Evolutionary conservation across 2,888 invertebrate species (phyloP).

Genomic region (Sisyra nigra): DNA sequence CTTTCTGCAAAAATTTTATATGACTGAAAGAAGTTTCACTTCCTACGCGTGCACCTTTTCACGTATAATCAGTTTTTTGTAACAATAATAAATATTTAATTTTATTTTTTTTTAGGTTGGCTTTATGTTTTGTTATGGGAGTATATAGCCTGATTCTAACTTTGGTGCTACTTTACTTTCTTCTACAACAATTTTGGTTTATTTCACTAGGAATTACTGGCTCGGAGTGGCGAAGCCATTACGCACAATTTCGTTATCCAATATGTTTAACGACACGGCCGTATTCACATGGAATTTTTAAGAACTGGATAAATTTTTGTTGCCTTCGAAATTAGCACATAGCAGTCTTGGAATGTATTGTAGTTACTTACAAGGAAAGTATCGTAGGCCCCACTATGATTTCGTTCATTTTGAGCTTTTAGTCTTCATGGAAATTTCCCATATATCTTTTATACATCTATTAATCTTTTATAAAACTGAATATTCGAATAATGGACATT

Average conservation of each 20-base stretch:
- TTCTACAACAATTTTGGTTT: slow-evolving; percentile 22
- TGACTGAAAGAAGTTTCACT: too few relatives aligned
- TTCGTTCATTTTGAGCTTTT: too few relatives aligned
- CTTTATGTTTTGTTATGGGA: slow-evolving; percentile 36
- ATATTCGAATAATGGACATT: too few relatives aligned
- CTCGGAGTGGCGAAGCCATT: slow-evolving; percentile 29
- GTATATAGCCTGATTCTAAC: slow-evolving; percentile 10
- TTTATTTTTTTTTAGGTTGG: slow-evolving; percentile 28
- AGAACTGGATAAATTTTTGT: slow-evolving; percentile 17
- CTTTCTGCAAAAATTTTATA: too few relatives aligned
- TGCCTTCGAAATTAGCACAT: background rate
- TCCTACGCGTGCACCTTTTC: too few relatives aligned
- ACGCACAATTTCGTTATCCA: slow-evolving; percentile 18
- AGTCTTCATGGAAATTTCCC: too few relatives aligned
- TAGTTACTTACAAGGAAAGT: background rate
- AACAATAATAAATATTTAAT: slow-evolving; percentile 8
- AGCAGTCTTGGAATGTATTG: too few relatives aligned
- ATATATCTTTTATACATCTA: too few relatives aligned
- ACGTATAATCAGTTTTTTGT: too few relatives aligned
- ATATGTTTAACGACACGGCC: slow-evolving; percentile 18
- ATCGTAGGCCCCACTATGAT: background rate
- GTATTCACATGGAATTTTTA: slow-evolving; percentile 18
- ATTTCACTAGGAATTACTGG: slow-evolving; percentile 32
- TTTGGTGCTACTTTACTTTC: slow-evolving; percentile 8
- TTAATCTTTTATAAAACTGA: too few relatives aligned